phyloP scores from a whole-genome alignment of 2,797 vertebrate genomes.

The Sphenopsis melanotis region DNA sequence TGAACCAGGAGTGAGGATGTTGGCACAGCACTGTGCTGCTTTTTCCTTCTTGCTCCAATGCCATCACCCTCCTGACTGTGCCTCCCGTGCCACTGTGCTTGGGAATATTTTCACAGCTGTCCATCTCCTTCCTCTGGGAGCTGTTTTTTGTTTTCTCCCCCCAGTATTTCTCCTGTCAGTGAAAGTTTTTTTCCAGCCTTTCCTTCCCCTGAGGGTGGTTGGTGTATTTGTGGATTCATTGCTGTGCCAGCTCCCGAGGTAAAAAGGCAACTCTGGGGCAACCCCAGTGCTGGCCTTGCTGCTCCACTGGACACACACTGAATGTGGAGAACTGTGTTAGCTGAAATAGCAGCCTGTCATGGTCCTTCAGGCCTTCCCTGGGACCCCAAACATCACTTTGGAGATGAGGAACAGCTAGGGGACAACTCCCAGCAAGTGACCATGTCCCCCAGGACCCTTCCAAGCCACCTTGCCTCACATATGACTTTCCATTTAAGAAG shows the following conservation, averaged over 20 bases:
- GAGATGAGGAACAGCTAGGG: neutral
- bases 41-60: neutral
- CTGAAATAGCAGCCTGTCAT: neutral
- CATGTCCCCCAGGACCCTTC: neutral
- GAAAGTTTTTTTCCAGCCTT: slow-evolving; percentile 36
- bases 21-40: neutral
- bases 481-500: neutral
- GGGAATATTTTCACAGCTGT: slow-evolving; percentile 44
- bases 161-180: neutral
- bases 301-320: neutral
- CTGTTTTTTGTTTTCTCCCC: neutral
- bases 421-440: neutral
- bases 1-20: neutral
- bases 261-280: neutral
- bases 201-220: neutral
- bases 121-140: neutral
- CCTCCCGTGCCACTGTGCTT: slow-evolving; percentile 14
- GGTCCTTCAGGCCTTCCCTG: neutral
- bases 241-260: neutral
- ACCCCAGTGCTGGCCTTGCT: neutral
- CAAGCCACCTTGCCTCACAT: neutral
- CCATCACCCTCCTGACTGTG: neutral
- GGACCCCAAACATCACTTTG: neutral
- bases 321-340: neutral
- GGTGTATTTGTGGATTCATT: neutral